These are phyloP conservation scores for Bovichtus variegatus DNA, from an alignment of 2,797 vertebrate species.

Conservation along the genomic window DNA sequence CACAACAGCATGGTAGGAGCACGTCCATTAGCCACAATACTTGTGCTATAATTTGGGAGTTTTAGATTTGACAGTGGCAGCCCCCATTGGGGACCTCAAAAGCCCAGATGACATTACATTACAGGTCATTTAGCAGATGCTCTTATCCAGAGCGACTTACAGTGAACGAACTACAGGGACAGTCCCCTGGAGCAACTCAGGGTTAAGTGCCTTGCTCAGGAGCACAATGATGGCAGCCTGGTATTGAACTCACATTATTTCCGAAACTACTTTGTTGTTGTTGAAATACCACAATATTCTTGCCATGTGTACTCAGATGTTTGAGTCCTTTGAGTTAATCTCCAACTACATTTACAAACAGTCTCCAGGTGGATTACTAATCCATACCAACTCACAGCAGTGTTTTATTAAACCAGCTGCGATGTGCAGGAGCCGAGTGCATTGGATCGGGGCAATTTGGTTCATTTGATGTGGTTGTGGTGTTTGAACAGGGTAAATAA, in stretches of 20 bases:
- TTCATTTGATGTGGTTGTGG: slow-evolving; percentile 15
- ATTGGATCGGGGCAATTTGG: background rate
- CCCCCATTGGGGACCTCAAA: background rate
- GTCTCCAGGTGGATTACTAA: background rate
- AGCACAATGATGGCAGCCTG: too few relatives aligned
- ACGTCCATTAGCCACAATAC: slow-evolving; percentile 47
- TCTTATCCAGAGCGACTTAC: too few relatives aligned
- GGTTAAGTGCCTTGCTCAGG: too few relatives aligned
- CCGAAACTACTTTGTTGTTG: background rate
- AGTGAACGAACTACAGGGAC: too few relatives aligned
- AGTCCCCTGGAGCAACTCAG: too few relatives aligned
- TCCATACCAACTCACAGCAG: background rate
- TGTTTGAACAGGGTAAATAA: slow-evolving; percentile 33
- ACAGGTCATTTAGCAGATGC: too few relatives aligned
- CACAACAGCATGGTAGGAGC: slow-evolving; percentile 48
- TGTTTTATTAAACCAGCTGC: background rate
- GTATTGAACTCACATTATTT: too few relatives aligned
- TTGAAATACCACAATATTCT: background rate
- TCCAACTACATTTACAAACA: background rate
- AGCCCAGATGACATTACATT: background rate
- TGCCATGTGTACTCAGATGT: background rate
- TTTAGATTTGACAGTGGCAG: background rate
- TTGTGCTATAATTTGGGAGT: background rate
- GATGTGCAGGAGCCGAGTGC: background rate
- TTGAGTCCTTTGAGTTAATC: background rate